phyloP scores from a whole-genome alignment of 2,797 vertebrate species.

The Stomatorhinus walkeri region DNA sequence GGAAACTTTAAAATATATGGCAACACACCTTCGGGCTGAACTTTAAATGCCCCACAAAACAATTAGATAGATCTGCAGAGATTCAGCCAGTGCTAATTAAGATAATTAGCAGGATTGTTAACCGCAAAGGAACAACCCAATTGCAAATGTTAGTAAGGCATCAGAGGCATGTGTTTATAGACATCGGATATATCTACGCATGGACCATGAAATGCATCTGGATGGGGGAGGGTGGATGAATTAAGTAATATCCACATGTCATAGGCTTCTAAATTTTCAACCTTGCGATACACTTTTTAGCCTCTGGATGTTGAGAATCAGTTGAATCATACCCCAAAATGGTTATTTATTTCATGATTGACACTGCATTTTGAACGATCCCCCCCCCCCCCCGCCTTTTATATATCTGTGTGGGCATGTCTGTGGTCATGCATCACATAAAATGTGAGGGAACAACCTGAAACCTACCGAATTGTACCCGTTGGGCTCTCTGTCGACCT shows the following conservation, averaged over 20 bases:
- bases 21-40: conserved; percentile 37
- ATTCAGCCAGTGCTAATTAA: conserved; percentile 48
- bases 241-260: neutral
- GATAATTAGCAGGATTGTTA: conserved; percentile 55
- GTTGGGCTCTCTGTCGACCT: neutral
- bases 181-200: conserved; percentile 25
- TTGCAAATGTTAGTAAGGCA: neutral
- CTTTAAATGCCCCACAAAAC: neutral
- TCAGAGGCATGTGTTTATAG: conserved; percentile 41
- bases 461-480: conserved; percentile 4
- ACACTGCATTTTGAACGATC: neutral
- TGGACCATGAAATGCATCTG: neutral
- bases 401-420: neutral
- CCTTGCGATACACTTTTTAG: neutral
- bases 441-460: conserved; percentile 11
- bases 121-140: conserved; percentile 45
- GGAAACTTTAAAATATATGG: conserved; percentile 19
- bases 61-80: conserved; percentile 36
- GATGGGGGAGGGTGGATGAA: neutral
- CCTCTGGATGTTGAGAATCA: neutral
- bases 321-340: no score
- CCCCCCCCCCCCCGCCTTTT: neutral
- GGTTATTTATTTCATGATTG: neutral
- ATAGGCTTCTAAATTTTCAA: neutral
- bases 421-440: conserved; percentile 17